These are phyloP conservation scores for Subacronicta megacephala DNA, from an alignment of 2,888 invertebrate species.

Conservation along the genomic window DNA sequence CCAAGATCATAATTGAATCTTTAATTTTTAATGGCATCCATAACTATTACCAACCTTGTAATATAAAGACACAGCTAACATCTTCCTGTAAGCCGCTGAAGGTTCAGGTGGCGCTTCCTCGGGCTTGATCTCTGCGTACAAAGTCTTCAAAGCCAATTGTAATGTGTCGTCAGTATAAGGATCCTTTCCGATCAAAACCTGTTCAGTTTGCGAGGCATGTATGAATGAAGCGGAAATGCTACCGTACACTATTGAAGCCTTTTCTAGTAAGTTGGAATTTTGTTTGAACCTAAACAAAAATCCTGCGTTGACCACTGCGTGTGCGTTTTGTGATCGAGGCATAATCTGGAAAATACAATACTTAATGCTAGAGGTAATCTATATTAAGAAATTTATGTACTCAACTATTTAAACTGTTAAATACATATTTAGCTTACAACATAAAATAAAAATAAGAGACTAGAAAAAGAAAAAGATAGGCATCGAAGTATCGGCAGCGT, in stretches of 20 bases:
- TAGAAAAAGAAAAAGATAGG: no score
- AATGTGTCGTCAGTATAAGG: slow-evolving; percentile 79
- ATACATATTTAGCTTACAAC: no score
- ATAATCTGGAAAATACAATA: slow-evolving; percentile 91
- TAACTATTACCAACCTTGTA: slow-evolving; percentile 89
- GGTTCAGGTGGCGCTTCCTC: slow-evolving; percentile 84
- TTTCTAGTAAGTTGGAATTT: slow-evolving; percentile 71
- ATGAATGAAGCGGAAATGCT: slow-evolving; percentile 83
- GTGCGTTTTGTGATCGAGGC: slow-evolving; percentile 93
- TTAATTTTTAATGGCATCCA: neutral
- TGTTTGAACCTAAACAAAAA: slow-evolving; percentile 90
- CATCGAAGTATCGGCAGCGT: no score
- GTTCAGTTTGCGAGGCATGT: slow-evolving; percentile 88
- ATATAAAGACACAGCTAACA: slow-evolving; percentile 86
- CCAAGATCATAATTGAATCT: no score
- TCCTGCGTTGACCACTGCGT: slow-evolving; percentile 93
- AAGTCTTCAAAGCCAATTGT: slow-evolving; percentile 69
- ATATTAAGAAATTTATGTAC: no score
- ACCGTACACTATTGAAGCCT: slow-evolving; percentile 90
- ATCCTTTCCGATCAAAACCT: slow-evolving; percentile 79
- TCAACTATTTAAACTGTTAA: no score
- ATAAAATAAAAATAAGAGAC: no score
- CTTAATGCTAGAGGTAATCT: no score
- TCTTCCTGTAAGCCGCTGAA: slow-evolving; percentile 89
- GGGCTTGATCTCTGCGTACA: slow-evolving; percentile 68